Evolutionary conservation across 2,113 vertebrate genomes (phyloP).

Genomic region (Epinephelus moara): DNA sequence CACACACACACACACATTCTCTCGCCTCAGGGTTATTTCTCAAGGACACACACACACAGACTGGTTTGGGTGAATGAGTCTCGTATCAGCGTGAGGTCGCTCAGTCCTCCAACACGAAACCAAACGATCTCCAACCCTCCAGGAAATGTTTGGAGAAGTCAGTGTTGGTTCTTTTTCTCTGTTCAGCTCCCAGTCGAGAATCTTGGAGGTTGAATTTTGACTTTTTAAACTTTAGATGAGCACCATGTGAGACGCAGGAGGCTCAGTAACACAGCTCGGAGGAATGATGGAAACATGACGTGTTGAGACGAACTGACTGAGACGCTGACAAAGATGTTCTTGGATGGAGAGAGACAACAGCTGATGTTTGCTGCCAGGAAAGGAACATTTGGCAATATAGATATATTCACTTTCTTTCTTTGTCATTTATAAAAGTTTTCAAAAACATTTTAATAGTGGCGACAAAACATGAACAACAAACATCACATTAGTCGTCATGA

Average conservation of each 20-base stretch:
- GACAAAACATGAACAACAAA: too few relatives aligned
- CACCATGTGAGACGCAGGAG: background rate
- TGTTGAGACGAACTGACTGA: background rate
- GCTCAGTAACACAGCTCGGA: background rate
- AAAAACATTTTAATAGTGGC: too few relatives aligned
- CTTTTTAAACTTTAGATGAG: background rate
- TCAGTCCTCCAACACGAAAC: background rate
- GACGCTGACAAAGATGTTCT: too few relatives aligned
- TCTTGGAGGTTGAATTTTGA: background rate
- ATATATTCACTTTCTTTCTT: too few relatives aligned
- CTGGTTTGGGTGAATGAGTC: slow-evolving; percentile 33
- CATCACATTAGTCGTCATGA: too few relatives aligned
- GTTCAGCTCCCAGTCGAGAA: background rate
- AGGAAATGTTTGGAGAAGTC: background rate
- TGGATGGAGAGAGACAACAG: background rate
- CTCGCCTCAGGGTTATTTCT: slow-evolving; percentile 55
- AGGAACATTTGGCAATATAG: background rate
- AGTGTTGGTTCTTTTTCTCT: background rate
- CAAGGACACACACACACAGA: slow-evolving; percentile 46
- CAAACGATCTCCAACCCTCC: background rate
- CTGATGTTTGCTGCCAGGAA: background rate
- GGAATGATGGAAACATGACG: background rate
- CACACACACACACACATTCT: background rate
- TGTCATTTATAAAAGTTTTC: too few relatives aligned
- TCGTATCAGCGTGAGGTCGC: slow-evolving; percentile 4